Percentiles rank a stretch among this genome's conserved stretches.
These are phyloP conservation scores for Spodoptera littoralis DNA, from an alignment of 2,888 invertebrate genomes.

Conservation along the genomic window DNA sequence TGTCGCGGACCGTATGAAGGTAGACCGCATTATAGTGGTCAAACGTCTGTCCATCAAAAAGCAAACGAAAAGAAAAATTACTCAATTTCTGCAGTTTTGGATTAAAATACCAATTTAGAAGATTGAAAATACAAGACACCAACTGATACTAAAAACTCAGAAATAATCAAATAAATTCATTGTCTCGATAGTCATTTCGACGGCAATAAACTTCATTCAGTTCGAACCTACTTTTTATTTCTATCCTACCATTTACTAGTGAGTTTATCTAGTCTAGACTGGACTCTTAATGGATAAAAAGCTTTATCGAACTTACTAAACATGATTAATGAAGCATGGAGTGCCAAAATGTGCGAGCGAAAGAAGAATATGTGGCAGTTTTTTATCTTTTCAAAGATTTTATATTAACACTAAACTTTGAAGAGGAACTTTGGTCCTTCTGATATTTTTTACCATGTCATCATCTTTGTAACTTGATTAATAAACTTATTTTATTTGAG, in stretches of 20 bases:
- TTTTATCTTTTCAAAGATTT: constrained; percentile 28
- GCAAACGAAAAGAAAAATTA: too few relatives aligned
- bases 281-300: constrained; percentile 26
- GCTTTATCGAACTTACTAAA: constrained; percentile 26
- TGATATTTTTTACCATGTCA: neutral
- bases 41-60: too few relatives aligned
- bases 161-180: too few relatives aligned
- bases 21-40: too few relatives aligned
- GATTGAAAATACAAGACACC: too few relatives aligned
- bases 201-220: neutral
- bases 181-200: too few relatives aligned
- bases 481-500: neutral
- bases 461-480: neutral
- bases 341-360: constrained; percentile 6
- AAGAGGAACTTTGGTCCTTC: constrained; percentile 15
- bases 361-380: constrained; percentile 12
- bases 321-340: constrained; percentile 35
- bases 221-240: constrained; percentile 15
- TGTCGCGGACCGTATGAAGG: too few relatives aligned
- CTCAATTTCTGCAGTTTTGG: too few relatives aligned
- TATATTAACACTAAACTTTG: constrained; percentile 11
- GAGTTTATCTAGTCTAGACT: constrained; percentile 44
- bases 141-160: too few relatives aligned
- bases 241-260: neutral
- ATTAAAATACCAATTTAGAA: too few relatives aligned